Evolutionary conservation across 2,888 invertebrate species (phyloP).

Genomic region (Oligia strigilis): DNA sequence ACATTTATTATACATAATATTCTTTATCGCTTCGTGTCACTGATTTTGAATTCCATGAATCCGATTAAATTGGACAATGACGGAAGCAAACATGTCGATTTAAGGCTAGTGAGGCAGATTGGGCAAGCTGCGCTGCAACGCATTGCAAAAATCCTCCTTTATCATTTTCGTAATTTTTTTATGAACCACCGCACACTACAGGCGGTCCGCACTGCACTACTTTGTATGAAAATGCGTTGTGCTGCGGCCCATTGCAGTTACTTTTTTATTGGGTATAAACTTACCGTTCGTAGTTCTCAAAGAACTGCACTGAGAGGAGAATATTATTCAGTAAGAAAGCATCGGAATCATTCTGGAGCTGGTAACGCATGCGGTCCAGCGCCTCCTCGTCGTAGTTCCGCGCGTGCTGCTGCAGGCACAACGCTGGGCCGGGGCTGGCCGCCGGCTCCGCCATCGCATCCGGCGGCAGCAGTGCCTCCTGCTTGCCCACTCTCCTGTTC

Average conservation of each 20-base stretch:
- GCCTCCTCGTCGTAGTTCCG: constrained; percentile 89
- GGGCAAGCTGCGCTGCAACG: neutral
- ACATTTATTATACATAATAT: constrained; percentile 23
- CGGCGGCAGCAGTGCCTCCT: constrained; percentile 74
- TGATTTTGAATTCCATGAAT: constrained; percentile 45
- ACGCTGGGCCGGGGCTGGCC: constrained; percentile 67
- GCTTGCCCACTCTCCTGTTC: constrained; percentile 76
- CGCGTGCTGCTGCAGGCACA: constrained; percentile 75
- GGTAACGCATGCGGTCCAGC: constrained; percentile 90
- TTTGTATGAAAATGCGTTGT: neutral
- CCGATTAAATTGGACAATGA: constrained; percentile 37
- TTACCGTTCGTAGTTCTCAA: constrained; percentile 94
- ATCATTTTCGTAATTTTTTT: constrained; percentile 1
- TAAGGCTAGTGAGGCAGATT: neutral
- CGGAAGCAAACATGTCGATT: constrained; percentile 10
- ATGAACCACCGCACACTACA: neutral
- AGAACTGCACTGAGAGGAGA: constrained; percentile 94
- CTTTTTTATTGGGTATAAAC: constrained; percentile 8
- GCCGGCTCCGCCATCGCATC: constrained; percentile 69
- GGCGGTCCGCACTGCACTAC: neutral
- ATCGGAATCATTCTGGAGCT: constrained; percentile 91
- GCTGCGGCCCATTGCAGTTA: neutral
- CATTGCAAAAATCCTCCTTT: neutral
- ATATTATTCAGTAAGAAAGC: constrained; percentile 94
- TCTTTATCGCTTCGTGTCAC: constrained; percentile 28